These are phyloP conservation scores for Phyto melanocephala DNA, from an alignment of 2,888 invertebrate genomes.

Conservation along the genomic window DNA sequence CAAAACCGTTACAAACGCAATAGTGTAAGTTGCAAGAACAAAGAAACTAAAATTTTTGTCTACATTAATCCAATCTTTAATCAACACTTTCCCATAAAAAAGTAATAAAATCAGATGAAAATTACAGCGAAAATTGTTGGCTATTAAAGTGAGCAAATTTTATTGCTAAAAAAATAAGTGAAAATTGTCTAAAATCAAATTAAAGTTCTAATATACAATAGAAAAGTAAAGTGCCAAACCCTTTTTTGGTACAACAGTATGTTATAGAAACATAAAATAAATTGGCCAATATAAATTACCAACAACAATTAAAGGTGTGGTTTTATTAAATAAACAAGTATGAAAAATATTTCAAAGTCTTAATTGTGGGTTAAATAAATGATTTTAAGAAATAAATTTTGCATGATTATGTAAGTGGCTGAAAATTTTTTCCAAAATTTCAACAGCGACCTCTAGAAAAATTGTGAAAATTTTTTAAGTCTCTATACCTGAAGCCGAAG, in stretches of 20 bases:
- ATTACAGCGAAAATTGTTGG: conserved; percentile 20
- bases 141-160: conserved; percentile 51
- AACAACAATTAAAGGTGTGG: conserved; percentile 54
- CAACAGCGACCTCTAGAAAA: conserved; percentile 72
- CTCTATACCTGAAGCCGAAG: conserved; percentile 73
- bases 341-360: not conserved
- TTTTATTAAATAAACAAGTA: conserved; percentile 11
- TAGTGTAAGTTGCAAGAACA: conserved; percentile 40
- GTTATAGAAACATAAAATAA: conserved; percentile 26
- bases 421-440: conserved; percentile 69
- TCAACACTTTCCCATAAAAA: conserved; percentile 39
- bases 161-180: conserved; percentile 52
- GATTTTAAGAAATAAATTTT: conserved; percentile 21
- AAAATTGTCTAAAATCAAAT: conserved; percentile 53
- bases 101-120: conserved; percentile 50
- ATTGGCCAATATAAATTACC: conserved; percentile 32
- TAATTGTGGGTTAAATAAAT: not conserved
- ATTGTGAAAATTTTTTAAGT: conserved; percentile 71
- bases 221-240: conserved; percentile 62
- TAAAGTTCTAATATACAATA: conserved; percentile 33
- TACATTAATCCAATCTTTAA: conserved; percentile 24
- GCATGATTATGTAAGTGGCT: conserved; percentile 72
- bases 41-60: conserved; percentile 30
- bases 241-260: conserved; percentile 49
- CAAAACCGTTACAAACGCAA: conserved; percentile 34